Evolutionary conservation across 1,140 invertebrate species (phyloP), one percentile per base, ranked within the genome.

Genomic region (Pristionchus pacificus): DNA sequence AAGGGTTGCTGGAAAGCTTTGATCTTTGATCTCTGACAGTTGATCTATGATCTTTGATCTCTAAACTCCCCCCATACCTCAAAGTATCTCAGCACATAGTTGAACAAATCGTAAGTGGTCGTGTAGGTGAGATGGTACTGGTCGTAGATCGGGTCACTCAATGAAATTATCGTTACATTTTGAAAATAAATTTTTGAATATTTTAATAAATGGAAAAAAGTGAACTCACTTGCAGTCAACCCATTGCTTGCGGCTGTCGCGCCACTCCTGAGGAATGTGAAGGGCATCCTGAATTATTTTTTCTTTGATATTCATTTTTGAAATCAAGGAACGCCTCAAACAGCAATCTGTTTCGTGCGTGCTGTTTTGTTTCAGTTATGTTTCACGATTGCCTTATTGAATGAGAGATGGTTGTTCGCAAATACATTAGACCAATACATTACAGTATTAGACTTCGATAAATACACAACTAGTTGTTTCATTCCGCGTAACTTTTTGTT

Each of bases 111-210:
- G 13, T 57, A 24, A 6, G 63, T 74, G 15, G 33, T 60, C 6
- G 25, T 10, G 49, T 71, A 70, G 24, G 2, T 74, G 14, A 76
- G 31, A 1, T n/a, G 55, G 49, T 76, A 76, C 25, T 74, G 30
- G n/a, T 76, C 65, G 65, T 76, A 76, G 3, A 74, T 71, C 1
- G 67, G 28, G 1, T 32, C n/a, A 33, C 75, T 76, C 29, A 65
- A 73, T 55, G 19, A 27, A 32, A 24, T 32, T 2, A 27, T 2
- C 10, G 13, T 70, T 65, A 2, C 10, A 32, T 28, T 10, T 6
- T 1, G 32, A 19, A 28, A n/a, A 64, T 49, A 49, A 19, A 19
- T 49, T 6, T 49, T 49, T 49, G 6, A 49, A 49, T 49, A 19
- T 10, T 49, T 6, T 49, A 10, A 10, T 19, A 49, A 49, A 19